Evolutionary conservation across 2,888 invertebrate species (phyloP), one percentile per base, ranked within the genome.

Genomic region (Erannis defoliaria): DNA sequence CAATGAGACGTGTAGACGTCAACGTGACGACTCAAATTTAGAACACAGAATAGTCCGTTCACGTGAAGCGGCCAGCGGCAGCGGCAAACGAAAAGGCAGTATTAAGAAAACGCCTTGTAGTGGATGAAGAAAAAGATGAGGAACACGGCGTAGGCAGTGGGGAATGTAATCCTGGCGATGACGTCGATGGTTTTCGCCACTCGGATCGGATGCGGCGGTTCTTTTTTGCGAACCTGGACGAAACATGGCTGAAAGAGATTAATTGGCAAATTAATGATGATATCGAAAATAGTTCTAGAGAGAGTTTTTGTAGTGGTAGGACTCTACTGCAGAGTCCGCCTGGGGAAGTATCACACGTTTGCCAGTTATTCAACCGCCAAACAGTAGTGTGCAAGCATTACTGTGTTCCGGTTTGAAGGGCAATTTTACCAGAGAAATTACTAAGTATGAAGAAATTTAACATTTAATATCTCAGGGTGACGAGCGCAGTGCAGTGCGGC

Each of bases 111-210:
- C 93, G 96, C 97, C 92, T 97, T 97, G 94, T 98, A 98, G 94
- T 97, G 97, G 84, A 97, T 97, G 94, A 98, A 98, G 95, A 98
- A 98, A 94, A 98, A 98, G 88, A 97, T 96, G 82, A 98, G 96
- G 94, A 98, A 98, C 87, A 98, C 96, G 85, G 97, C 96, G 93
- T 97, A 98, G 83, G 98, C 97, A 78, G 97, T 96, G 77, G 98
- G 98, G 94, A 98, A 98, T 77, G 97, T 97, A 89, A 98, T 97
- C 89, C 98, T 95, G 65, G 98, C 97, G 85, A 98, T 97, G 77
- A 98, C 98, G 94, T 98, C 98, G 88, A 98, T 98, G 64, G 98
- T 98, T 94, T 98, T 98, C 76, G 98, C 98, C 80, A 98, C 97
- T 78, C 98, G 95, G 80, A 98, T 98, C 65, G 98, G 98, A 93